Evolutionary conservation across 30 jellyfish, hydroid and myxozoan species (phyloP).

Genomic region (Morbakka virulenta): DNA sequence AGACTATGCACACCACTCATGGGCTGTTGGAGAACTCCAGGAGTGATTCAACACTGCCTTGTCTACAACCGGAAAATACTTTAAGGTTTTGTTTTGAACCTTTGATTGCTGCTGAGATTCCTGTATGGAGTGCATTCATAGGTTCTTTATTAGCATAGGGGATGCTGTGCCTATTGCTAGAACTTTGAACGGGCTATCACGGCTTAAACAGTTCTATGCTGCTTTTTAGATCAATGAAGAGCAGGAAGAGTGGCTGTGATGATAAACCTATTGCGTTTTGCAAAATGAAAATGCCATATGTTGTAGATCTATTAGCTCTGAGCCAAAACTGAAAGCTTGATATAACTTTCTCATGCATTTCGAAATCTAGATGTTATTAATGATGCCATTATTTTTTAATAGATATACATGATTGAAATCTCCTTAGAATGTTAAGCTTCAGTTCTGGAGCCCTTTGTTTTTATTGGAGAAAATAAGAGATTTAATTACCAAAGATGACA

Average conservation of each 20-base stretch:
- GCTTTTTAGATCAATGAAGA: constrained; percentile 17
- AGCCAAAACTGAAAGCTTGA: background rate
- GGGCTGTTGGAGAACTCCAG: too few relatives aligned
- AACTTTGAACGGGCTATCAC: background rate
- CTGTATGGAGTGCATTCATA: constrained; percentile 6
- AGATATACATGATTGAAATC: background rate
- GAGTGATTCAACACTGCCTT: too few relatives aligned
- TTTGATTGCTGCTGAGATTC: constrained; percentile 4
- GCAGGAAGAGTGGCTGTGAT: constrained; percentile 8
- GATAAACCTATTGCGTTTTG: constrained; percentile 3
- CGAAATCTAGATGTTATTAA: background rate
- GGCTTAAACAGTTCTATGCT: constrained; percentile 10
- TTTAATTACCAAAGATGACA: background rate
- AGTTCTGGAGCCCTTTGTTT: constrained; percentile 14
- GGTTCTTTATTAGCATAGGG: background rate
- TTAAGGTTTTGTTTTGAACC: too few relatives aligned
- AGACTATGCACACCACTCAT: too few relatives aligned
- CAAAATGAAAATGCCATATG: background rate
- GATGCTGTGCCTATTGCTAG: constrained; percentile 14
- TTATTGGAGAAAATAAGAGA: background rate
- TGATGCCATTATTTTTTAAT: background rate
- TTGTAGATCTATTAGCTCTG: constrained; percentile 1
- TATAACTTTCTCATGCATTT: constrained; percentile 2
- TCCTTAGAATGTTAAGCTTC: constrained; percentile 3
- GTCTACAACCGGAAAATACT: too few relatives aligned